Evolutionary conservation across 2,797 vertebrate genomes (phyloP), one percentile per base, ranked within the genome.

Genomic region (Miichthys miiuy): DNA sequence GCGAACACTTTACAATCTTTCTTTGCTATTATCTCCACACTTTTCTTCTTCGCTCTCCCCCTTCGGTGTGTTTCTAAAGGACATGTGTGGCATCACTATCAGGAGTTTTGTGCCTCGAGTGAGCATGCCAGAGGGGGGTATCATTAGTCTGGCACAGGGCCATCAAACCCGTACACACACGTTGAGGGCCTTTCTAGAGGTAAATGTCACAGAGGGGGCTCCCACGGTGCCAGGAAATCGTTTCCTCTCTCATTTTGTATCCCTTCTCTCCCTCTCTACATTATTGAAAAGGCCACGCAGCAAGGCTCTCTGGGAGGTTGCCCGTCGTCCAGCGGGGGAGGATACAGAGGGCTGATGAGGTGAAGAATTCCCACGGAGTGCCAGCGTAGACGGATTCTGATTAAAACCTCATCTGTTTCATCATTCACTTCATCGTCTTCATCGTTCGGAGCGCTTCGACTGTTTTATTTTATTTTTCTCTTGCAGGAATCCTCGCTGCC

Each of bases 211-310:
- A 81, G 84, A 81, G 86, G 80, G 91, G 90, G 86, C 92, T 95
- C 93, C 92, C 69, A 88, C 86, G 80, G 91, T 20, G 82, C 87
- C 78, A 71, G 83, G 84, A 91, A 89, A 89, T 92, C 52, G 82
- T 90, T 89, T 78, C 47, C 83, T 84, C 85, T 87, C 90, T 87
- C 70, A 80, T 91, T 91, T 82, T 68, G 85, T 83, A 80, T 86
- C 89, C 74, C 75, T 64, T 69, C 72, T 52, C 64, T 65, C 76
- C 71, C 73, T 38, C 75, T 83, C 76, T 94, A 90, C 91, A 93
- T 95, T 93, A 95, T 95, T 94, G 87, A 94, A 93, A 94, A 94
- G 92, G 92, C 93, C 93, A 94, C 84, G 82, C 90, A 86, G 91
- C 90, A 83, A 87, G 85, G 87, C 88, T 85, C 87, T 82, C 83